phyloP scores from a whole-genome alignment of 1,140 invertebrate species.

The Sipha flava region DNA sequence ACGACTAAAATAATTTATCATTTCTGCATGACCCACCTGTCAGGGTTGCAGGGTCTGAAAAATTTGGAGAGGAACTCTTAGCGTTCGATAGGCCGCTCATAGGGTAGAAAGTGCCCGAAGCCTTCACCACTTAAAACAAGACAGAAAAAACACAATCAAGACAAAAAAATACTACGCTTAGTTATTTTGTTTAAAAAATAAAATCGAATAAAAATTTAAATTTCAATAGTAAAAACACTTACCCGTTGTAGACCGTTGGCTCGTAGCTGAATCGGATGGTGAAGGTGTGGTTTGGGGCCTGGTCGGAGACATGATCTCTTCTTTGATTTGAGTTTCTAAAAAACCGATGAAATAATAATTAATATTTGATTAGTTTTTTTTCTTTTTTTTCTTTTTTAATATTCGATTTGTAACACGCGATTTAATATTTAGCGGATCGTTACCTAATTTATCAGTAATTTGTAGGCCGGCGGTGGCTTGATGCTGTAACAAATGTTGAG shows the following conservation, averaged over 20 bases:
- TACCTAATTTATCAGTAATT: slow-evolving; percentile 18
- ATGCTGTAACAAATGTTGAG: slow-evolving; percentile 60
- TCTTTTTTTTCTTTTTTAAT: no score
- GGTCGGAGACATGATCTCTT: slow-evolving; percentile 4
- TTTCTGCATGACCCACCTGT: slow-evolving; percentile 39
- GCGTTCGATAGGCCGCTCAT: slow-evolving; percentile 52
- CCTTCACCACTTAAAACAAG: slow-evolving; percentile 79
- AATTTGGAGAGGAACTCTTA: slow-evolving; percentile 38
- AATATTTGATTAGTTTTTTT: no score
- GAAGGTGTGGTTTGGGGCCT: slow-evolving; percentile 18
- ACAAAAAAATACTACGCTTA: slow-evolving; percentile 4
- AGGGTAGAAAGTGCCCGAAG: slow-evolving; percentile 86
- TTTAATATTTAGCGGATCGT: not conserved
- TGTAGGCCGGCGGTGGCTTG: slow-evolving; percentile 30
- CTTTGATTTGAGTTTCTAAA: slow-evolving; percentile 17
- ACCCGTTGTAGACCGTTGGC: slow-evolving; percentile 28
- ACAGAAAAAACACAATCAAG: slow-evolving; percentile 42
- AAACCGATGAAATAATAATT: no score
- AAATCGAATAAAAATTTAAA: not conserved
- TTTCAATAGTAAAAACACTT: not conserved
- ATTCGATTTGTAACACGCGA: no score
- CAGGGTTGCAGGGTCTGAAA: slow-evolving; percentile 34
- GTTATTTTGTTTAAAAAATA: not conserved
- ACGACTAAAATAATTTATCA: not conserved
- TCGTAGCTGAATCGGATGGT: not conserved